These are phyloP conservation scores for Nomada lathburiana DNA, from an alignment of 2,888 invertebrate species.

Conservation along the genomic window DNA sequence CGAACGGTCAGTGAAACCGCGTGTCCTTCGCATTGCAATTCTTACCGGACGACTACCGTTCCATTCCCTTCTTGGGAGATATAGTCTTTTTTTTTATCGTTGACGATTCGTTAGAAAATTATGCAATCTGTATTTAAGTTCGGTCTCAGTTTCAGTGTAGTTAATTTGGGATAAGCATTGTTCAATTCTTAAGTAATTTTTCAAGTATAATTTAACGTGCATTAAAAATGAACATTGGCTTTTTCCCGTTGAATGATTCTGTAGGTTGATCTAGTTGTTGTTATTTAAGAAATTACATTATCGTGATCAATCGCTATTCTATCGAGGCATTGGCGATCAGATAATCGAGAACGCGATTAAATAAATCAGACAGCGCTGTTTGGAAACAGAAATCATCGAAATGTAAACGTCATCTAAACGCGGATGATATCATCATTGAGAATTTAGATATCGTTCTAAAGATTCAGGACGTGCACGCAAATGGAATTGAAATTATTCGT, in stretches of 20 bases:
- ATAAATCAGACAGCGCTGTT: not conserved
- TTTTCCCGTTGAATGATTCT: no score
- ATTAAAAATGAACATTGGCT: no score
- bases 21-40: conserved; percentile 30
- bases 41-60: not conserved
- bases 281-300: not conserved
- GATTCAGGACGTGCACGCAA: no score
- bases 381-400: conserved; percentile 12
- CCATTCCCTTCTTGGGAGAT: not conserved
- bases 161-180: not conserved
- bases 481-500: no score
- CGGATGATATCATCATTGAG: not conserved
- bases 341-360: conserved; percentile 12
- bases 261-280: not conserved
- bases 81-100: conserved; percentile 3
- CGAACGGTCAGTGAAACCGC: conserved; percentile 31
- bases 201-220: no score
- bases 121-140: not conserved
- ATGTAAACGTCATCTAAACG: not conserved
- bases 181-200: no score
- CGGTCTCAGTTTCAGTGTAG: no score
- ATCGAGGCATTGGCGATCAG: not conserved
- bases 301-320: not conserved
- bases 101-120: conserved; percentile 10
- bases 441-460: not conserved